Percentiles rank a stretch among this genome's conserved stretches.
Conservation (phyloP, 2,888 invertebrate species). For the Cephalotes varians region DNA sequence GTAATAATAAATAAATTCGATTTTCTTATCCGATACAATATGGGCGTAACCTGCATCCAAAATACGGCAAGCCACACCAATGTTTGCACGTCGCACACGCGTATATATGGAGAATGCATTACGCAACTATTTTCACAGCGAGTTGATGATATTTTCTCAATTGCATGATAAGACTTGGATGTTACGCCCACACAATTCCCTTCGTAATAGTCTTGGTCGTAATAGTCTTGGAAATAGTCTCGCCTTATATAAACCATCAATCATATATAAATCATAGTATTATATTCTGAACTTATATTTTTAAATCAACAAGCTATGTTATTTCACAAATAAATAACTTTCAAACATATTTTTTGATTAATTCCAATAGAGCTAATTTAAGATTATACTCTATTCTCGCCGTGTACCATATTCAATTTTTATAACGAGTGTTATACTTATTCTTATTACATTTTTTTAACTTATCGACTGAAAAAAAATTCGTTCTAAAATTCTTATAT, state of each 20-base stretch:
- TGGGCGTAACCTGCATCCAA: conserved; percentile 45
- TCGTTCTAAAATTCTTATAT: background rate
- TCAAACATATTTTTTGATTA: background rate
- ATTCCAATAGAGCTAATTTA: background rate
- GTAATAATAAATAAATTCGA: conserved; percentile 48
- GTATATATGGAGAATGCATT: conserved; percentile 45
- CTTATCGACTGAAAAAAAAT: background rate
- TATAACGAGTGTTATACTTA: background rate
- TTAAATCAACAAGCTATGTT: background rate
- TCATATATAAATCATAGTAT: background rate
- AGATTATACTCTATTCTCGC: background rate
- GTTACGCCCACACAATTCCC: conserved; percentile 26
- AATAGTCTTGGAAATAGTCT: too few species aligned
- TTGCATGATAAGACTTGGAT: conserved; percentile 45
- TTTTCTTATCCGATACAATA: conserved; percentile 23
- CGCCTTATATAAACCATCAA: conserved; percentile 7
- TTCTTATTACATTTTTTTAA: background rate
- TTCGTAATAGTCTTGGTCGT: background rate
- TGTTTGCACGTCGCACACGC: conserved; percentile 65
- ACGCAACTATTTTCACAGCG: conserved; percentile 66
- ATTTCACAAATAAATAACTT: background rate
- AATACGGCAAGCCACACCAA: conserved; percentile 62
- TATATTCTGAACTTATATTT: background rate
- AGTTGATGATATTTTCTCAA: conserved; percentile 56
- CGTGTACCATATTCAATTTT: background rate